Conservation (phyloP, 2,113 vertebrate genomes). For the Coptodon rendalli region DNA sequence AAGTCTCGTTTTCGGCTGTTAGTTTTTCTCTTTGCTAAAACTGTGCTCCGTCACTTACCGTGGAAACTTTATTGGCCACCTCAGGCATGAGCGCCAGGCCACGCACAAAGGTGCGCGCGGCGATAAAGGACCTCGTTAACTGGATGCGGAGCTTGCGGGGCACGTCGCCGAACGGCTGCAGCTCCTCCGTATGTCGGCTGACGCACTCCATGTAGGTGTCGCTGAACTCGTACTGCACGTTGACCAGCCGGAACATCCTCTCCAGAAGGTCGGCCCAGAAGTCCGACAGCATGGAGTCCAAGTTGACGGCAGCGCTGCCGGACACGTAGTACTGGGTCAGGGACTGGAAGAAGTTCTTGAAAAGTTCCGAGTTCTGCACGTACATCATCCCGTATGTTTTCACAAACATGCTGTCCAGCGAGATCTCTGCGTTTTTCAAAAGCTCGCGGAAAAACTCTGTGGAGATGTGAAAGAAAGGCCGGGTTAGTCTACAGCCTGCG, state of each 20-base stretch:
- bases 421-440: conserved; percentile 85
- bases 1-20: background rate
- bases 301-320: conserved; percentile 81
- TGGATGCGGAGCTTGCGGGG: conserved; percentile 92
- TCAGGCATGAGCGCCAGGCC: conserved; percentile 84
- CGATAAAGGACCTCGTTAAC: conserved; percentile 86
- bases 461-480: background rate
- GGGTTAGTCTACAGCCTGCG: background rate
- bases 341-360: conserved; percentile 86
- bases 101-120: conserved; percentile 86
- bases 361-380: conserved; percentile 92
- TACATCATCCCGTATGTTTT: conserved; percentile 92
- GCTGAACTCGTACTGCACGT: conserved; percentile 91
- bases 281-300: conserved; percentile 91
- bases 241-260: conserved; percentile 94
- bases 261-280: conserved; percentile 95
- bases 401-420: conserved; percentile 91
- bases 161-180: conserved; percentile 94
- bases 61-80: conserved; percentile 85
- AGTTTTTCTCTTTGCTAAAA: background rate
- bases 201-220: conserved; percentile 93
- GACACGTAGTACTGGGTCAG: conserved; percentile 84
- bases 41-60: conserved; percentile 36
- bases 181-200: conserved; percentile 90
- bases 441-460: conserved; percentile 96